phyloP scores from a whole-genome alignment of 2,888 invertebrate species.

The Corbicula japonica region DNA sequence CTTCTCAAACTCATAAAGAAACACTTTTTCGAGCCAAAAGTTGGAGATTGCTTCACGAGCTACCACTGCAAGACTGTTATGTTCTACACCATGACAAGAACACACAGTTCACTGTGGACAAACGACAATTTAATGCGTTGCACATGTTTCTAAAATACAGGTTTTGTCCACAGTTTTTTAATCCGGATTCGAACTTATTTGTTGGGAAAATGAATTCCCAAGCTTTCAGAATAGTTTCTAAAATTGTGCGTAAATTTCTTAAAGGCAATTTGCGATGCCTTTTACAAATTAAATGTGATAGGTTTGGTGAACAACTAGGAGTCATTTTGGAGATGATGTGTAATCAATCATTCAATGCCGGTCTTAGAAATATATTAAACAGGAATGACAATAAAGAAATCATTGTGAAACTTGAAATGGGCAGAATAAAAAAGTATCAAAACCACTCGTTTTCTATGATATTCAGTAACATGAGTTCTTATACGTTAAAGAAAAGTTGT shows the following conservation, averaged over 20 bases:
- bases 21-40: background rate
- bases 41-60: constrained; percentile 17
- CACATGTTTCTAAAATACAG: background rate
- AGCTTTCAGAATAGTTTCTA: background rate
- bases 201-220: background rate
- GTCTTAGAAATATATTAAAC: no score
- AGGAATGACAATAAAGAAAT: no score
- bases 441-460: no score
- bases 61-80: constrained; percentile 33
- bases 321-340: no score
- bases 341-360: no score
- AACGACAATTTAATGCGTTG: constrained; percentile 15
- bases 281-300: background rate
- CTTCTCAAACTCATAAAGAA: constrained; percentile 20
- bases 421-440: no score
- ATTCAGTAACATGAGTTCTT: no score
- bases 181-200: background rate
- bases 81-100: constrained; percentile 17
- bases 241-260: background rate
- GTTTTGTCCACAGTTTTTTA: constrained; percentile 10
- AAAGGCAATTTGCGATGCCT: background rate
- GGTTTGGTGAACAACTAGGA: background rate
- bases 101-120: constrained; percentile 7
- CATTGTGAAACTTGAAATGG: no score
- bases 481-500: no score